Base-by-base conservation (phyloP, 2,888 invertebrate genomes). In the Dysmachus trigonus region DNA sequence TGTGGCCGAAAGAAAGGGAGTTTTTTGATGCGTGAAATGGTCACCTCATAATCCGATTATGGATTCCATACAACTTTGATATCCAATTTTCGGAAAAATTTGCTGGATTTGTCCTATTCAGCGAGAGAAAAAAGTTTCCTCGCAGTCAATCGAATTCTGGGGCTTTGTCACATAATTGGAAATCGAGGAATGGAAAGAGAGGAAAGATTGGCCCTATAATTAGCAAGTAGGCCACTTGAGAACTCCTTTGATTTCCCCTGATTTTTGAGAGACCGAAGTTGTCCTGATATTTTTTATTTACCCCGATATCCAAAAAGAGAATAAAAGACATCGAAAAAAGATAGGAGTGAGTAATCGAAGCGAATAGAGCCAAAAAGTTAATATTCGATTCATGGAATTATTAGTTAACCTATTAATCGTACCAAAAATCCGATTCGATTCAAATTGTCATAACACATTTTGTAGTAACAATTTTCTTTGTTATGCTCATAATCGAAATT, bases 31-130 rank as follows among this genome's bases (percentile, higher is more conserved):
- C 91, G 89, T 91, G 88, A 90, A 91, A 91, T 90, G 89, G 89
- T 89, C 89, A 90, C 89, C 88, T 88, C 89, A 87, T 91, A 91
- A 91, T 91, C 91, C 90, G 91, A 90, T 91, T 91, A 91, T 89
- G 88, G 88, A 89, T 88, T 86, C 53, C 41, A 86, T 33, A 72
- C 72, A 79, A 86, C 77, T 38, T 86, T 72, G 86, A 79, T 84
- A 84, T 84, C 83, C 83, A 84, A 84, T 84, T 84, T 84, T 72
- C 72, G 71, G 72, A 84, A 71, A 84, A 71, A 84, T 82, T 62
- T 62, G 62, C 82, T 82, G 82, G 71, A 82, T 82, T 82, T 71
- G 82, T 38, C 82, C 82, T 35, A 82, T 82, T 82, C 62, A 82
- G 27, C 22, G 8, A 10, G 27, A 27, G 27, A 62, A 27, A 27